A percentile compares a stretch with the other conserved stretches of the same genome.
Evolutionary conservation across 2,113 vertebrate genomes (phyloP).

Genomic region (Etheostoma cragini): DNA sequence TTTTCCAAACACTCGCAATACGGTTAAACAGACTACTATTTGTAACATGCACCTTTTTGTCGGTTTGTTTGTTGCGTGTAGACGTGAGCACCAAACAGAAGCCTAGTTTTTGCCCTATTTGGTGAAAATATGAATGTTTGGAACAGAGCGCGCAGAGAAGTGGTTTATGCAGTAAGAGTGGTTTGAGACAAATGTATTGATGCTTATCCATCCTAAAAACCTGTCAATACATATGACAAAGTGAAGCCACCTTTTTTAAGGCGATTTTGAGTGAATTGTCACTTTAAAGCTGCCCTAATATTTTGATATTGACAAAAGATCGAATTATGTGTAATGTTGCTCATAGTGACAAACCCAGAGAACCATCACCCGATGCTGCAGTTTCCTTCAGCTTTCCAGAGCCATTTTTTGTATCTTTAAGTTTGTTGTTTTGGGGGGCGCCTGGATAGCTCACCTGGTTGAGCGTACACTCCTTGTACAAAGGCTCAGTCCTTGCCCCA

Average conservation of each 20-base stretch:
- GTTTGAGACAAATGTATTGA: not conserved
- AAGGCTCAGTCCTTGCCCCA: too few relatives aligned
- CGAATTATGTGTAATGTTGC: not conserved
- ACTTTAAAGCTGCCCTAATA: not conserved
- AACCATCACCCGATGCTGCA: too few relatives aligned
- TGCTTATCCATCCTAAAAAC: not conserved
- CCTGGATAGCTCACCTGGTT: too few relatives aligned
- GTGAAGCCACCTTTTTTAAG: fast-evolving
- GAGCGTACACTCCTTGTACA: too few relatives aligned
- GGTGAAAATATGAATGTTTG: constrained; percentile 47
- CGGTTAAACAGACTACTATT: not conserved
- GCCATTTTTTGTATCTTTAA: too few relatives aligned
- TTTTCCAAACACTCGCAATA: not conserved
- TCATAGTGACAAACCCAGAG: too few relatives aligned
- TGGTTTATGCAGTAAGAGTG: not conserved
- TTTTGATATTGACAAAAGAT: constrained; percentile 1
- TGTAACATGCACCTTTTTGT: constrained; percentile 1
- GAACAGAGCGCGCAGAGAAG: not conserved
- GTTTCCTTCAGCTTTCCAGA: too few relatives aligned
- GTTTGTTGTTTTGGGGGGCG: too few relatives aligned
- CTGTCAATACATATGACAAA: not conserved
- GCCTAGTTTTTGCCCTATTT: constrained; percentile 35
- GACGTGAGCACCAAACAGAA: constrained; percentile 33
- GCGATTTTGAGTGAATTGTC: not conserved
- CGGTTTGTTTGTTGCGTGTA: constrained; percentile 35